These are phyloP conservation scores for Malurus elegans DNA, from an alignment of 2,113 vertebrate genomes.

Conservation along the genomic window DNA sequence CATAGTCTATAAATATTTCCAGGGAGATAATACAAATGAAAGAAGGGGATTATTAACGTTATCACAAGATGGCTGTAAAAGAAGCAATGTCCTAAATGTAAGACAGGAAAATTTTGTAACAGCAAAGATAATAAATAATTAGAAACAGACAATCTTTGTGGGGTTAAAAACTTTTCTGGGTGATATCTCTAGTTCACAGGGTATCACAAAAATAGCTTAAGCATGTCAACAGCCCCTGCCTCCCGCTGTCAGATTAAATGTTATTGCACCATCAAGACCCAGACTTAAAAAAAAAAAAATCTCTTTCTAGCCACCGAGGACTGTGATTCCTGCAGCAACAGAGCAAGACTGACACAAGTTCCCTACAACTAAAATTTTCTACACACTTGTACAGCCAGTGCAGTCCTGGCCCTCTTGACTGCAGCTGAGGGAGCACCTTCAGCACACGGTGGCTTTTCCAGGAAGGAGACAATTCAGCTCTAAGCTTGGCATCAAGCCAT, in stretches of 20 bases:
- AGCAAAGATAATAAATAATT: constrained; percentile 35
- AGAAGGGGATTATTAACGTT: constrained; percentile 39
- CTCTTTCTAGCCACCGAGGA: background rate
- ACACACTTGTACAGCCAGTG: background rate
- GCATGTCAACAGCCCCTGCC: background rate
- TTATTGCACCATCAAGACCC: background rate
- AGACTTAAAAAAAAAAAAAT: background rate
- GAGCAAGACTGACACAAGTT: background rate
- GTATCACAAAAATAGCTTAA: background rate
- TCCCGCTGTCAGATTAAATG: background rate
- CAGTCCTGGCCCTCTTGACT: background rate
- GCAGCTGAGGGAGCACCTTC: background rate
- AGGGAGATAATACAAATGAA: constrained; percentile 45
- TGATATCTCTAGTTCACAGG: background rate
- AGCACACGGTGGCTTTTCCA: background rate
- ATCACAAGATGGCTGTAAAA: constrained; percentile 24
- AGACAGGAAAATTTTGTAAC: background rate
- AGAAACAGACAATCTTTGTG: background rate
- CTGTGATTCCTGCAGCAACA: background rate
- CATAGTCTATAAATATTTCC: constrained; percentile 44
- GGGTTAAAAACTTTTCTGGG: background rate
- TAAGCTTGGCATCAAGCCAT: rapidly evolving
- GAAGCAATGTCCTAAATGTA: constrained; percentile 17
- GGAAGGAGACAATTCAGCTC: background rate
- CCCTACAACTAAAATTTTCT: background rate